These are phyloP conservation scores for Sciurus carolinensis DNA, from an alignment of 2,797 vertebrate genomes.

Conservation along the genomic window DNA sequence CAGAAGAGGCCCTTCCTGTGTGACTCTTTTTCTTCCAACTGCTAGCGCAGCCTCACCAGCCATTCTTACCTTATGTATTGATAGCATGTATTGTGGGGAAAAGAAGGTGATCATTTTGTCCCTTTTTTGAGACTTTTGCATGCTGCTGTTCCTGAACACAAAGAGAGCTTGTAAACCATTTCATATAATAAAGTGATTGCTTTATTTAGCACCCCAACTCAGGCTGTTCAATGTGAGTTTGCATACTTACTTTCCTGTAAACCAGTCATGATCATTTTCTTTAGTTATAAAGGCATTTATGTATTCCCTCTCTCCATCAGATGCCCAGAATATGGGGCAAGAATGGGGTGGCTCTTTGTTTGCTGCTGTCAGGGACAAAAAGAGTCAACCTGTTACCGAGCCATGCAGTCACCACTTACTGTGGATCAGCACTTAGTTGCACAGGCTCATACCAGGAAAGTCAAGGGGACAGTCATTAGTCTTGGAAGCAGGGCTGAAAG, in stretches of 20 bases:
- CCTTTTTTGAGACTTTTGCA: background rate
- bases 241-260: background rate
- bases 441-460: background rate
- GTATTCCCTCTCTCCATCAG: background rate
- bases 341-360: background rate
- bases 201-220: background rate
- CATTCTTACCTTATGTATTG: background rate
- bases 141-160: background rate
- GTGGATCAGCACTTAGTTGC: background rate
- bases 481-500: background rate
- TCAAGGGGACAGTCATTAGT: background rate
- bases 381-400: fast-evolving
- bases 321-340: too few relatives aligned
- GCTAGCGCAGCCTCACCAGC: background rate
- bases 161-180: background rate
- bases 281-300: background rate
- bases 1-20: background rate
- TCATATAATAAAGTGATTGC: background rate
- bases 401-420: background rate
- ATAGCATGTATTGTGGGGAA: background rate
- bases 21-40: background rate
- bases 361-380: background rate
- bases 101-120: background rate
- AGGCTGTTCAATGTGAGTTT: background rate
- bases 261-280: background rate